phyloP scores from a whole-genome alignment of 2,113 vertebrate genomes.

The Crotalus helleri region DNA sequence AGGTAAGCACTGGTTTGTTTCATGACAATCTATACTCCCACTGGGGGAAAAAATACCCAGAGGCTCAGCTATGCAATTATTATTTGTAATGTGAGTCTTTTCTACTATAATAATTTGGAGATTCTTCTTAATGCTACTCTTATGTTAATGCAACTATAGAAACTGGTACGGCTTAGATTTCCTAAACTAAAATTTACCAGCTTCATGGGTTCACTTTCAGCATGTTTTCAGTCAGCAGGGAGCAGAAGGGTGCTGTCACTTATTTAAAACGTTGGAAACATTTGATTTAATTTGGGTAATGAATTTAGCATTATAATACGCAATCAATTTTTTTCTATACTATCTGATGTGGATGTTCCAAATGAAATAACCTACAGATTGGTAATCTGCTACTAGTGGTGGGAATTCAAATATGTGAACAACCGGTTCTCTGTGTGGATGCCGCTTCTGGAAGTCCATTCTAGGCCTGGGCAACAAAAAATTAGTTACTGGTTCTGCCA shows the following conservation, averaged over 20 bases:
- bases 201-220: background rate
- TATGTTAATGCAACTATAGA: background rate
- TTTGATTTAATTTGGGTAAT: background rate
- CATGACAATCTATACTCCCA: background rate
- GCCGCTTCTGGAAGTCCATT: no score
- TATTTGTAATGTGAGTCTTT: background rate
- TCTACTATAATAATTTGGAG: background rate
- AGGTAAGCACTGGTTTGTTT: conserved; percentile 71
- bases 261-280: background rate
- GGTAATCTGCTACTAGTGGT: background rate
- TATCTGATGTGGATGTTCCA: background rate
- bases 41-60: background rate
- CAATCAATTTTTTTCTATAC: background rate
- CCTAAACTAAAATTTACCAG: no score
- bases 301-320: background rate
- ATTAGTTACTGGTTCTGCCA: no score
- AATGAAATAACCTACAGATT: background rate
- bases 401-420: no score
- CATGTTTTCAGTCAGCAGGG: background rate
- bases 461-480: no score
- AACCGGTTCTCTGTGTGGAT: no score
- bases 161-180: background rate
- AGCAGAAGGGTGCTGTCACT: background rate
- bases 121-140: background rate
- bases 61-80: background rate